Conservation (phyloP, 2,888 invertebrate species). For the Microchrysa polita region DNA sequence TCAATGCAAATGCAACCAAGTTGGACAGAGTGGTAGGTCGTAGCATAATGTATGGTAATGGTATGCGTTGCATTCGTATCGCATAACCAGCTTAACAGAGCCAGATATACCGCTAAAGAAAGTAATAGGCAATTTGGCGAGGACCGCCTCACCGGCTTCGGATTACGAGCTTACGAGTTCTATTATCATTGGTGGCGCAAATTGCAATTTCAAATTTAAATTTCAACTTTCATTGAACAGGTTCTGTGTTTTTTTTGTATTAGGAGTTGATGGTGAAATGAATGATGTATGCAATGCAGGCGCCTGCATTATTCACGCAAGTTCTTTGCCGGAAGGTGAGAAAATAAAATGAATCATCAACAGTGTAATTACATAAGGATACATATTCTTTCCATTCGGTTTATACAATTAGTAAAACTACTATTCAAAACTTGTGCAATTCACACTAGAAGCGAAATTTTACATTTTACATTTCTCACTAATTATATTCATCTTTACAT, state of each 20-base stretch:
- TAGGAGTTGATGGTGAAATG: constrained; percentile 34
- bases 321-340: too few relatives aligned
- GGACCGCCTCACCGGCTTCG: neutral
- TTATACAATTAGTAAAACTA: too few relatives aligned
- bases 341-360: too few relatives aligned
- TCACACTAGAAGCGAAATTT: too few relatives aligned
- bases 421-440: too few relatives aligned
- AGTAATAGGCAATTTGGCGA: constrained; percentile 22
- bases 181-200: constrained; percentile 8
- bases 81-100: constrained; percentile 26
- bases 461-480: too few relatives aligned
- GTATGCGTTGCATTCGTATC: constrained; percentile 12
- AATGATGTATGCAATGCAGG: constrained; percentile 23
- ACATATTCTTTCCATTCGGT: too few relatives aligned
- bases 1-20: constrained; percentile 11
- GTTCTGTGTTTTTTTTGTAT: constrained; percentile 15
- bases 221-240: constrained; percentile 43
- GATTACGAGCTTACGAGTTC: constrained; percentile 30
- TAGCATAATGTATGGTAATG: neutral
- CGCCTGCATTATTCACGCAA: too few relatives aligned
- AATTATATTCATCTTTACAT: too few relatives aligned
- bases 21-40: neutral
- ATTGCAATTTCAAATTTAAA: constrained; percentile 32
- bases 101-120: constrained; percentile 39
- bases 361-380: too few relatives aligned